These are phyloP conservation scores for Nipponacmea schrenckii DNA, from an alignment of 2,888 invertebrate genomes.

Conservation along the genomic window DNA sequence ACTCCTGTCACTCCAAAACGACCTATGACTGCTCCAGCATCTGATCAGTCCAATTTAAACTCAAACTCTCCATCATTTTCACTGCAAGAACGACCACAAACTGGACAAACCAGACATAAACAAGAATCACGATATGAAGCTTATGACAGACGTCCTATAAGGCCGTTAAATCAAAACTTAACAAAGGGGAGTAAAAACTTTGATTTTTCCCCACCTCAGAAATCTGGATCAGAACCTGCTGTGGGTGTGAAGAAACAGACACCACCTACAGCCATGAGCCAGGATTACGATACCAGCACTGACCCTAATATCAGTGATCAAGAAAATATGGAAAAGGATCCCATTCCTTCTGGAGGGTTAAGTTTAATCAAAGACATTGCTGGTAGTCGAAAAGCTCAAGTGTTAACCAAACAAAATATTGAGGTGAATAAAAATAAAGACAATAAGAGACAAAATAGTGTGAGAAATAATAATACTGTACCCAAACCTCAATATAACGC, in stretches of 20 bases:
- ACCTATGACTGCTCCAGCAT: slow-evolving; percentile 47
- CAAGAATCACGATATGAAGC: slow-evolving; percentile 43
- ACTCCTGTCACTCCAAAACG: slow-evolving; percentile 33
- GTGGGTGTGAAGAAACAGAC: slow-evolving; percentile 45
- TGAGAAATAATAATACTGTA: background rate
- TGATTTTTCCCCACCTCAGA: slow-evolving; percentile 44
- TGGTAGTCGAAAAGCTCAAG: slow-evolving; percentile 23
- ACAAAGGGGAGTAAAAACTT: slow-evolving; percentile 44
- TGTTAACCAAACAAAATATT: background rate
- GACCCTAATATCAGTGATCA: slow-evolving; percentile 43
- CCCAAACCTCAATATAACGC: background rate
- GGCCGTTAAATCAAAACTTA: slow-evolving; percentile 51
- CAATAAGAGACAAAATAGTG: background rate
- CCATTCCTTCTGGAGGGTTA: slow-evolving; percentile 20
- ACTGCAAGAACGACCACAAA: slow-evolving; percentile 32
- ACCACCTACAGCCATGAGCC: slow-evolving; percentile 48
- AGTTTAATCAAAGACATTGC: slow-evolving; percentile 26
- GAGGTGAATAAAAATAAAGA: slow-evolving; percentile 1
- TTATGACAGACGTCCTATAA: slow-evolving; percentile 52
- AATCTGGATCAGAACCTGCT: slow-evolving; percentile 48
- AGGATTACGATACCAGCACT: slow-evolving; percentile 54
- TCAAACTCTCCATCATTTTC: slow-evolving; percentile 15
- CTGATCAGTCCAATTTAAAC: slow-evolving; percentile 15
- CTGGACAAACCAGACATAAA: slow-evolving; percentile 29
- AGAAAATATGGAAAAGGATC: slow-evolving; percentile 17